A percentile compares a stretch with the other conserved stretches of the same genome.
These are phyloP conservation scores for Euwallacea fornicatus DNA, from an alignment of 1,140 invertebrate species.

Conservation along the genomic window DNA sequence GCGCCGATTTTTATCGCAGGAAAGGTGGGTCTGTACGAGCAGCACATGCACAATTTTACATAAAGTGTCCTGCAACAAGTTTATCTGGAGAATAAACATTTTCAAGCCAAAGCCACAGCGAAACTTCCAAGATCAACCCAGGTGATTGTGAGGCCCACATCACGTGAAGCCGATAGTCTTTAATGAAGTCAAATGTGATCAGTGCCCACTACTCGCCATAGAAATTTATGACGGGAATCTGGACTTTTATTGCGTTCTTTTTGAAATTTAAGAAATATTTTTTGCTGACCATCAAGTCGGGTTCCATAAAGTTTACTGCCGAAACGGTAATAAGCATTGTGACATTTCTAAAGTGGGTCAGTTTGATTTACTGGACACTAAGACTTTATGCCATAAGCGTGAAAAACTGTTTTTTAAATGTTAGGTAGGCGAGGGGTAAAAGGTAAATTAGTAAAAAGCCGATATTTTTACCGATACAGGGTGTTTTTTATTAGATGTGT, in stretches of 20 bases:
- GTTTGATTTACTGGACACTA: no score
- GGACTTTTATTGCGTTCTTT: not conserved
- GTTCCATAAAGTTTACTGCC: constrained; percentile 1
- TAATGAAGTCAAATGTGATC: not conserved
- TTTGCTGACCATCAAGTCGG: not conserved
- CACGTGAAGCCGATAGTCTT: not conserved
- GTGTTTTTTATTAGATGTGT: no score
- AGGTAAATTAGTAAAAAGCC: no score
- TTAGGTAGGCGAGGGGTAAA: no score
- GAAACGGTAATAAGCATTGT: not conserved
- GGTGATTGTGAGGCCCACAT: not conserved
- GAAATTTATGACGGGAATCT: not conserved
- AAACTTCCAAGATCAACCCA: not conserved
- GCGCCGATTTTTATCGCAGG: constrained; percentile 27
- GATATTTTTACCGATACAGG: no score
- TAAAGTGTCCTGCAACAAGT: not conserved
- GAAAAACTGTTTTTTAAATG: no score
- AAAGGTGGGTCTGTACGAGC: constrained; percentile 2
- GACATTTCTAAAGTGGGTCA: no score
- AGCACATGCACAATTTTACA: no score
- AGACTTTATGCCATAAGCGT: no score
- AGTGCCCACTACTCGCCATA: constrained; percentile 8
- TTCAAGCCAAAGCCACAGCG: not conserved
- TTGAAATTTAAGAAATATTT: constrained; percentile 6
- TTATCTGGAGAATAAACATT: constrained; percentile 7